These are phyloP conservation scores for Cephus runcator DNA, from an alignment of 2,888 invertebrate genomes.

Conservation along the genomic window DNA sequence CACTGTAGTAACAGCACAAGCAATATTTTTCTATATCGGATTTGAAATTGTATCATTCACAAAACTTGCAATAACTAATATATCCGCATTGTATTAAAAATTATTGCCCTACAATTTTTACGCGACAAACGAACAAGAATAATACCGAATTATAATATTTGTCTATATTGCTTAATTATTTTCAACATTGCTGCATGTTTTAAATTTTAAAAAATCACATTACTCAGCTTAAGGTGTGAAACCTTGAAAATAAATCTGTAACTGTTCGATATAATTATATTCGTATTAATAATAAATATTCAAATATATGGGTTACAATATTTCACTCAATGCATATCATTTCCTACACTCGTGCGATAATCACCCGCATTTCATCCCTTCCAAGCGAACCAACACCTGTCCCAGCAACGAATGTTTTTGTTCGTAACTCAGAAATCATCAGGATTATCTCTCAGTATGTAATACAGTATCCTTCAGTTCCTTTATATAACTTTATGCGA, in stretches of 20 bases:
- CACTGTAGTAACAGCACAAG: neutral
- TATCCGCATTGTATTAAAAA: neutral
- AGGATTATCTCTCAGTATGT: neutral
- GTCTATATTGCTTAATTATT: neutral
- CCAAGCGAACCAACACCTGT: slow-evolving; percentile 46
- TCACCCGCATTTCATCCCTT: slow-evolving; percentile 16
- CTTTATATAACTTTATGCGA: neutral
- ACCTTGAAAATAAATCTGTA: neutral
- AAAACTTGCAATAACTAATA: neutral
- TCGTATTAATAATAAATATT: neutral
- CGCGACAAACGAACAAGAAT: neutral
- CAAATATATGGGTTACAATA: neutral
- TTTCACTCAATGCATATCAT: neutral
- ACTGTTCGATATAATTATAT: neutral
- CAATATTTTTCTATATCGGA: neutral
- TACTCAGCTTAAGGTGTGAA: neutral
- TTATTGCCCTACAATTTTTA: neutral
- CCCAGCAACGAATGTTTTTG: slow-evolving; percentile 56
- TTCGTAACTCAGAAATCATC: slow-evolving; percentile 7
- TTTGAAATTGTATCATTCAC: neutral
- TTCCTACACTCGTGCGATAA: slow-evolving; percentile 3
- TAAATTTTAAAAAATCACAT: neutral
- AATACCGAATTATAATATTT: neutral
- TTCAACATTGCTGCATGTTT: neutral
- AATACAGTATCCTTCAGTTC: neutral